Evolutionary conservation across 2,888 invertebrate species (phyloP).

Genomic region (Melitaea athalia): DNA sequence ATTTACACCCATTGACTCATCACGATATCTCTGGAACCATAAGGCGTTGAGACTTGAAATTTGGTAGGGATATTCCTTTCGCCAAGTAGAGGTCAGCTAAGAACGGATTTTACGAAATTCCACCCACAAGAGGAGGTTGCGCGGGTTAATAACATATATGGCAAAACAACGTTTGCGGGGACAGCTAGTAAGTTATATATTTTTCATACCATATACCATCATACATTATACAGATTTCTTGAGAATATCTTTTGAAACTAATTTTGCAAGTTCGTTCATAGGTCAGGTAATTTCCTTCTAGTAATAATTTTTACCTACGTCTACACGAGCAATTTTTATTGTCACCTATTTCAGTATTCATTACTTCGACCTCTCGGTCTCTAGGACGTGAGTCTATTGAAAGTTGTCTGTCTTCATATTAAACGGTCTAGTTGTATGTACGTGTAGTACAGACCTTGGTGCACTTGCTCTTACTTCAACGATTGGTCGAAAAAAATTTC

Average conservation of each 20-base stretch:
- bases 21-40: too few species aligned
- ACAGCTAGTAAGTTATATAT: too few species aligned
- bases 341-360: constrained; percentile 28
- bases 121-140: too few species aligned
- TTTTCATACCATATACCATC: too few species aligned
- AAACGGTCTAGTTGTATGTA: constrained; percentile 18
- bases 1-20: too few species aligned
- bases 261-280: neutral
- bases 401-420: constrained; percentile 17
- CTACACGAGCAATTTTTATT: constrained; percentile 21
- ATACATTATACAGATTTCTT: neutral
- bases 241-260: neutral
- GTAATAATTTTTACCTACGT: constrained; percentile 18
- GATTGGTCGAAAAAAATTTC: neutral
- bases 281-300: neutral
- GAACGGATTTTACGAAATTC: too few species aligned
- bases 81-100: too few species aligned
- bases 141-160: too few species aligned
- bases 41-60: too few species aligned
- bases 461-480: neutral
- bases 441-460: constrained; percentile 30
- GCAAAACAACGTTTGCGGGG: too few species aligned
- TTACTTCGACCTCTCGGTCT: constrained; percentile 31
- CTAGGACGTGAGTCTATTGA: constrained; percentile 30
- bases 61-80: too few species aligned